Conservation (phyloP, 1,140 invertebrate genomes). For the Drosophila serrata region DNA sequence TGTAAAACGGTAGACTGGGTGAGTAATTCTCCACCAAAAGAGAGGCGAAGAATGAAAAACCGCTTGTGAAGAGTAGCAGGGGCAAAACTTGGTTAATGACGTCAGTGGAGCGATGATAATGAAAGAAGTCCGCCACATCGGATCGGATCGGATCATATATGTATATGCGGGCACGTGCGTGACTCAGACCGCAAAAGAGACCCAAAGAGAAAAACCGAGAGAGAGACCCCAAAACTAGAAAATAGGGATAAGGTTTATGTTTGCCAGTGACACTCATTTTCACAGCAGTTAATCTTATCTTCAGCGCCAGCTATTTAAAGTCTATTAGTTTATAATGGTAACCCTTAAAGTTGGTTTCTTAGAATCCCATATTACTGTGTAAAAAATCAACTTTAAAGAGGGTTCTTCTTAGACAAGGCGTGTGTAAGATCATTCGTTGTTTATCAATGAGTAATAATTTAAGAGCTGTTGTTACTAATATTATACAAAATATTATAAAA, state of each 20-base stretch:
- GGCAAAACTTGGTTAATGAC: conserved; percentile 62
- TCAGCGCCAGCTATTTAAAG: conserved; percentile 6
- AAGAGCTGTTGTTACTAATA: background rate
- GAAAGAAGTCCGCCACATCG: conserved; percentile 42
- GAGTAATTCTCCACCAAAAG: conserved; percentile 53
- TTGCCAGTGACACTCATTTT: conserved; percentile 17
- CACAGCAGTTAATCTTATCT: conserved; percentile 24
- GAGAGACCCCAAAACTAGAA: background rate
- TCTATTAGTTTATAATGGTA: background rate
- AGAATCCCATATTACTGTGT: background rate
- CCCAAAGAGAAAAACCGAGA: background rate
- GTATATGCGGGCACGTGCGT: conserved; percentile 46
- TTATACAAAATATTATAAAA: background rate
- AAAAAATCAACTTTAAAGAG: background rate
- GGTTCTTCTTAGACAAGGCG: background rate
- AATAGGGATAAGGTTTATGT: conserved; percentile 10
- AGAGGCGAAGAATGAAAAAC: conserved; percentile 14
- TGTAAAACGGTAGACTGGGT: conserved; percentile 22
- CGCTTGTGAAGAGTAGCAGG: conserved; percentile 25
- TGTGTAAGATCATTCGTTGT: background rate
- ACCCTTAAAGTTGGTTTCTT: background rate
- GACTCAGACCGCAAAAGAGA: conserved; percentile 50
- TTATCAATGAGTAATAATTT: background rate
- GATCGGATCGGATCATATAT: conserved; percentile 52
- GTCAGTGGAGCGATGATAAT: conserved; percentile 59